Base-by-base conservation (phyloP, 2,113 vertebrate species). In the Morone saxatilis region DNA sequence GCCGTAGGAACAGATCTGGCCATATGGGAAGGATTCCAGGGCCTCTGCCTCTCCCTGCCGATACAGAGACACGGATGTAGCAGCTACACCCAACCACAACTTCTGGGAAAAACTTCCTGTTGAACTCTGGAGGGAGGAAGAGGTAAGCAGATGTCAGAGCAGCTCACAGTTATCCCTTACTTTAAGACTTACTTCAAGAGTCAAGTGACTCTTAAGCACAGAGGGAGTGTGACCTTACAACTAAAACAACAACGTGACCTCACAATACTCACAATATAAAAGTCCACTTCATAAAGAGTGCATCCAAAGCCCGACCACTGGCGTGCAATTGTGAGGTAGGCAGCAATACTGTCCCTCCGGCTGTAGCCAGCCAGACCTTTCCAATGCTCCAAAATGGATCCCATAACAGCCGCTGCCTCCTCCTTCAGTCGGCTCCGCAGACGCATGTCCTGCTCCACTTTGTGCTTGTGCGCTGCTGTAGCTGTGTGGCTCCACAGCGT, bases 231-330 rank as follows among this genome's bases (percentile, higher is more conserved):
- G 12, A 10, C 12, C 45, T 47, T 47, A 13, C 8, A 77, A 38
- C 0, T 4, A 54, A 11, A 50, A 65, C 16, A 25, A 59, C 53
- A 65, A 56, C 1, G 6, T 63, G 45, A 67, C 20, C 12, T 40
- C 54, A 56, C 2, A 41, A 17, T 71, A 96, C 97, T 98, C 95
- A 99, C 98, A 92, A 92, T 94, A 8, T 95, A 97, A 88, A 98
- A 96, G 92, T 97, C 96, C 47, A 97, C 96, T 54, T 99, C 97
- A 22, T 97, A 99, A 83, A 98, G 96, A 0, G 97, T 98, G 94
- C 97, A 97, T 87, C 98, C 97, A 17, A 98, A 98, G 65, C 97
- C 98, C 0, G 97, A 96, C 97, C 97, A 99, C 94, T 97, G 96
- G 66, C 96, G 96, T 57, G 96, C 97, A 81, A 98, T 95, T 7